Evolutionary conservation across 2,797 vertebrate species (phyloP), one percentile per base, ranked within the genome.

Genomic region (Arctocebus calabarensis): DNA sequence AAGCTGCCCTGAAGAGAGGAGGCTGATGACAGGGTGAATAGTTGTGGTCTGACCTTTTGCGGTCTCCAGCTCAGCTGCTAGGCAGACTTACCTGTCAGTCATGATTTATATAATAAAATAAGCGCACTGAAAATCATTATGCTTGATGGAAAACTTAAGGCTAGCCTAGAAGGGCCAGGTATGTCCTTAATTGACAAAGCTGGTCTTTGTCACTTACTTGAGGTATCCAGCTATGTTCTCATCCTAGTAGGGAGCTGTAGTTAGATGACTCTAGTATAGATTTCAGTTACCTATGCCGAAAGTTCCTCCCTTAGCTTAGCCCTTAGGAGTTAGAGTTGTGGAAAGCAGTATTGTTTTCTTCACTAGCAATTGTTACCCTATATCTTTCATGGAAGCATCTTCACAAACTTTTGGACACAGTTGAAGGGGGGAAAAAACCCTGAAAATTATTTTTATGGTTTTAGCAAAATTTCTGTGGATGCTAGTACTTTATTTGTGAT

Each of bases 151-250:
- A 86, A 59, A 27, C n/a, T 84, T 34, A 87, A 82, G 91, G 85
- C 83, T 95, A 73, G 83, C 57, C 79, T 88, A 96, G 86, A 87
- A 98, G 95, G 95, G 88, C 94, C 95, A 95, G 95, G 94, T 92
- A 91, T 68, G 94, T 88, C 96, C 94, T 96, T 82, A n/a, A 37
- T 48, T 94, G 96, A 88, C 97, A 97, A 83, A 97, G 97, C 97
- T 95, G 96, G 97, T 77, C 97, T 97, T 96, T 97, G 96, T 97
- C 95, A 22, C n/a, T 1, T 84, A n/a, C n/a, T 78, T 93, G 83
- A 43, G 52, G 82, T 96, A 75, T 84, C 75, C 84, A 57, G 87
- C 55, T 70, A 13, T 32, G 79, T 79, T 87, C 77, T 12, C 2
- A 88, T 97, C 89, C 90, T 89, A 25, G 66, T 84, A 57, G 68